Evolutionary conservation across 1,140 invertebrate genomes (phyloP).

Genomic region (Mamestra configurata): DNA sequence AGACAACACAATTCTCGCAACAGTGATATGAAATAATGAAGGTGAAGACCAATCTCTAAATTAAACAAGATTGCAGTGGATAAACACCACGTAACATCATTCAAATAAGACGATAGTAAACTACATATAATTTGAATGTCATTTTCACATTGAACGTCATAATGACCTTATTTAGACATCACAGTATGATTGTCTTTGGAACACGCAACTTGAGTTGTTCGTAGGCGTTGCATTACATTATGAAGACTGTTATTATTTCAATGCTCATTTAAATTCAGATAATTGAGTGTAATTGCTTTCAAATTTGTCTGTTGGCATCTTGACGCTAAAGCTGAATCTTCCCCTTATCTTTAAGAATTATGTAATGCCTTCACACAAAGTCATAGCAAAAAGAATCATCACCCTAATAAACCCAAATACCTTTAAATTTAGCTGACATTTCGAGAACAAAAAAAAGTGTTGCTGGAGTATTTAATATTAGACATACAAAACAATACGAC

Average conservation of each 20-base stretch:
- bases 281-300: neutral
- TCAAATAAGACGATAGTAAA: constrained; percentile 32
- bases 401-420: no score
- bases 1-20: neutral
- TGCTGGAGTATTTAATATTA: neutral
- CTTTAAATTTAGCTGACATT: no score
- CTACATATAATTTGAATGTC: constrained; percentile 37
- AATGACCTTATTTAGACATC: constrained; percentile 46
- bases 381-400: no score
- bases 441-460: no score
- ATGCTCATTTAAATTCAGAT: neutral
- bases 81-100: constrained; percentile 4
- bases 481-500: constrained; percentile 7
- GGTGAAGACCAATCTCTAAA: neutral
- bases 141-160: constrained; percentile 39
- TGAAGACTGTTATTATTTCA: constrained; percentile 1
- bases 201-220: constrained; percentile 11
- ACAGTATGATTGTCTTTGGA: constrained; percentile 9
- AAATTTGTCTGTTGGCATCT: neutral
- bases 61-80: constrained; percentile 13
- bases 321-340: neutral
- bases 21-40: neutral
- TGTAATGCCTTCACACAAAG: no score
- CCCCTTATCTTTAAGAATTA: neutral
- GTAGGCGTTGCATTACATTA: constrained; percentile 10